phyloP scores from a whole-genome alignment of 2,113 vertebrate genomes.

The Oreochromis niloticus region DNA sequence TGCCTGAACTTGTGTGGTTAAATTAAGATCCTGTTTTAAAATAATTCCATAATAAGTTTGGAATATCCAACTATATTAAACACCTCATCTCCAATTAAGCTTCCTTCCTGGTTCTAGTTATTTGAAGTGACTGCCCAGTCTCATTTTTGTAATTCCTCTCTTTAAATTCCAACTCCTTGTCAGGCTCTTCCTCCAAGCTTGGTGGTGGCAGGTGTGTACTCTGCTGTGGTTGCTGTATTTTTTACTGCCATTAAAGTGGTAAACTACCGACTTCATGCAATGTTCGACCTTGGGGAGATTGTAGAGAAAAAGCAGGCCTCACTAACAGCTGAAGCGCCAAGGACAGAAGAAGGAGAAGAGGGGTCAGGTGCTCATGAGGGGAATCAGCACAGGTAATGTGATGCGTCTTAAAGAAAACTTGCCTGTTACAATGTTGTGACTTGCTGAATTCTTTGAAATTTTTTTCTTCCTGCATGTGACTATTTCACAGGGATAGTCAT shows the following conservation, averaged over 20 bases:
- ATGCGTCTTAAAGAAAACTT: not conserved
- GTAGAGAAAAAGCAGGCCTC: conserved; percentile 83
- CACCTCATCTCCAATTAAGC: not conserved
- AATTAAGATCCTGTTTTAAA: not conserved
- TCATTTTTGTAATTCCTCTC: not conserved
- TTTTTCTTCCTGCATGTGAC: not conserved
- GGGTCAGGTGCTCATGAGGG: conserved; percentile 66
- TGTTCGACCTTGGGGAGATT: conserved; percentile 89
- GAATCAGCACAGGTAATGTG: conserved; percentile 71
- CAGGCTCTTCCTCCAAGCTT: conserved; percentile 85
- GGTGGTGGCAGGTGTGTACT: conserved; percentile 80
- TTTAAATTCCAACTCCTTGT: not conserved
- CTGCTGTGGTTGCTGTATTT: conserved; percentile 80
- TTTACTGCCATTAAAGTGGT: conserved; percentile 84
- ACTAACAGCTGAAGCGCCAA: conserved; percentile 68
- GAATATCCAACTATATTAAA: not conserved
- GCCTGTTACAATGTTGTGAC: not conserved
- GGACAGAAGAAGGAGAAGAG: conserved; percentile 73
- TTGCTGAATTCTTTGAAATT: not conserved
- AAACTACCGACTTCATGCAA: conserved; percentile 85
- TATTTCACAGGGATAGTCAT: conserved; percentile 73
- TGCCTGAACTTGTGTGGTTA: not conserved
- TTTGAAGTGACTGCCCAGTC: not conserved
- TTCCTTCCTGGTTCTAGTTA: not conserved
- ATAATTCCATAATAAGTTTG: not conserved